These are phyloP conservation scores for Tetragonula clypearis DNA, from an alignment of 1,140 invertebrate species.

Conservation along the genomic window DNA sequence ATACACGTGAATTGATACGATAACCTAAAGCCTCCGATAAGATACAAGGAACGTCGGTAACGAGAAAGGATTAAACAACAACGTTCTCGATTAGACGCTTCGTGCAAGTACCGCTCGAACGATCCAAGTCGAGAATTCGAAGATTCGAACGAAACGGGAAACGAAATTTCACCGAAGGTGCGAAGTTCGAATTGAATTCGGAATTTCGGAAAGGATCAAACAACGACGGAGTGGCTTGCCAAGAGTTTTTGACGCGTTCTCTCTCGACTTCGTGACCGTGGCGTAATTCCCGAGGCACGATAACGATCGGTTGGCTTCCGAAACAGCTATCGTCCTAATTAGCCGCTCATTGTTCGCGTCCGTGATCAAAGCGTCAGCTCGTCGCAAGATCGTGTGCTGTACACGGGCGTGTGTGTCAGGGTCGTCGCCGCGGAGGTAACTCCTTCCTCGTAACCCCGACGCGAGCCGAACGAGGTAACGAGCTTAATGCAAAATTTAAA, in stretches of 20 bases:
- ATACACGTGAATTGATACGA: no score
- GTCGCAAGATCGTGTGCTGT: constrained; percentile 12
- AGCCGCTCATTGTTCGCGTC: constrained; percentile 48
- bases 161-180: background rate
- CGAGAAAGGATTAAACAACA: no score
- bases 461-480: constrained; percentile 11
- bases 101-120: no score
- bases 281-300: constrained; percentile 16
- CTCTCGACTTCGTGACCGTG: constrained; percentile 1
- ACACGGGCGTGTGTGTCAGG: constrained; percentile 1
- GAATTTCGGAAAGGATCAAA: background rate
- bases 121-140: no score
- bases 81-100: no score
- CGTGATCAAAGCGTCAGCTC: constrained; percentile 40
- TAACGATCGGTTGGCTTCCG: constrained; percentile 33
- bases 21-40: no score
- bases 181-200: background rate
- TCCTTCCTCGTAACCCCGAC: constrained; percentile 6
- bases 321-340: constrained; percentile 50
- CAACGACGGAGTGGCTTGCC: no score
- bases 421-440: constrained; percentile 17
- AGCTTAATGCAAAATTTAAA: constrained; percentile 48
- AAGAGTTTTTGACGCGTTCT: background rate
- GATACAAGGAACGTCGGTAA: no score
- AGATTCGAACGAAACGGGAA: background rate